Evolutionary conservation across 2,797 vertebrate species (phyloP).

Genomic region (Smutsia gigantea): DNA sequence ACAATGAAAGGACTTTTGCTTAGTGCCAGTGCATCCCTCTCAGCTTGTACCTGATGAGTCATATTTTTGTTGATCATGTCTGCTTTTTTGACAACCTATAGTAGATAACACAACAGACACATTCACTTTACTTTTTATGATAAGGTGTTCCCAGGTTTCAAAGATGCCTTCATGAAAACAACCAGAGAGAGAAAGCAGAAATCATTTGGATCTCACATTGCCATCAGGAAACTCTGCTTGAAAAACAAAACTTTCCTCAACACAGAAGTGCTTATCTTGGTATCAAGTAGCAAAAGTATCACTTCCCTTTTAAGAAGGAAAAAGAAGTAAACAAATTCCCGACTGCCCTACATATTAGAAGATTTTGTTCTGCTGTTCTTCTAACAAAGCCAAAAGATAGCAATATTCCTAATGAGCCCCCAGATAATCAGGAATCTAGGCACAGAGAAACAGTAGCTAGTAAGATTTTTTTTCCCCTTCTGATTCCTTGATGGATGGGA

Average conservation of each 20-base stretch:
- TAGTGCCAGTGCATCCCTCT: slow-evolving; percentile 95
- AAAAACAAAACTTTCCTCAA: slow-evolving; percentile 39
- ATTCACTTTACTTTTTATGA: slow-evolving; percentile 34
- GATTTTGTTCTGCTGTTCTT: background rate
- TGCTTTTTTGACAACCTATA: slow-evolving; percentile 96
- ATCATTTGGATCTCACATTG: background rate
- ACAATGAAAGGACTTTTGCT: slow-evolving; percentile 99
- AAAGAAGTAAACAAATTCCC: background rate
- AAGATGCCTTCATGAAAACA: slow-evolving; percentile 2
- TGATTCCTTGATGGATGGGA: slow-evolving; percentile 15
- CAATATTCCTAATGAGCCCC: background rate
- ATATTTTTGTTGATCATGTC: slow-evolving; percentile 99
- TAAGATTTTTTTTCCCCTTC: background rate
- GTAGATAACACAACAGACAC: slow-evolving; percentile 41
- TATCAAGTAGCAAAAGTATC: background rate
- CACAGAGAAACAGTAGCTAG: background rate
- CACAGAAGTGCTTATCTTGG: background rate
- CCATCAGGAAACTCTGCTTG: background rate
- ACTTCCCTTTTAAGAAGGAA: background rate
- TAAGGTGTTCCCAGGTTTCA: slow-evolving; percentile 20
- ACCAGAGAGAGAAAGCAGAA: background rate
- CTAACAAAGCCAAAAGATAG: slow-evolving; percentile 9
- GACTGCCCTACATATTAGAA: background rate
- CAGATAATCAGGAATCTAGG: background rate
- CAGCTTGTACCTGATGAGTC: slow-evolving; percentile 96